These are phyloP conservation scores for Melanaphis sacchari DNA, from an alignment of 1,140 invertebrate species.

Conservation along the genomic window DNA sequence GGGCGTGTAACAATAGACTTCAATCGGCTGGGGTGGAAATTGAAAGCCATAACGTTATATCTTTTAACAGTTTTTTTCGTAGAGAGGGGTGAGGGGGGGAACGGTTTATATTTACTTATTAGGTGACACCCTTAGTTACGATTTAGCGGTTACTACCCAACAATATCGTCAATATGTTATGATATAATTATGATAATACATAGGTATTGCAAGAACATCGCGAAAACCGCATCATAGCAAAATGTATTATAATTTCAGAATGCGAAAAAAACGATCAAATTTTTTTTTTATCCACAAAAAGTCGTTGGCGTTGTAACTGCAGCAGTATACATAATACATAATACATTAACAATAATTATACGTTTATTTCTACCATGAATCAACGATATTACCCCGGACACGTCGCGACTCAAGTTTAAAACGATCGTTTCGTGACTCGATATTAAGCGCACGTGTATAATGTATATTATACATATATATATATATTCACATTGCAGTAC, in stretches of 20 bases:
- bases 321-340: not conserved
- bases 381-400: not conserved
- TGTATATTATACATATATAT: not conserved
- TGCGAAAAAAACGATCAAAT: not conserved
- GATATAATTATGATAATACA: not conserved
- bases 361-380: not conserved
- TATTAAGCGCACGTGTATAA: not conserved
- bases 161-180: not conserved
- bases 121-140: not conserved
- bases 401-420: not conserved
- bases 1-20: not conserved
- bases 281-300: not conserved
- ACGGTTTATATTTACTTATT: not conserved
- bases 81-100: not conserved
- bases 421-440: conserved; percentile 8
- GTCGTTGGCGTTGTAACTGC: not conserved
- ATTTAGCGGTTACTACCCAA: not conserved
- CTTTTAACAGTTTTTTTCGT: not conserved
- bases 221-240: not conserved
- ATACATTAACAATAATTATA: not conserved
- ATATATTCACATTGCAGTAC: not conserved
- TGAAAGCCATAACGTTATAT: not conserved
- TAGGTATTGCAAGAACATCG: not conserved
- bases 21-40: not conserved
- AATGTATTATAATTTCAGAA: not conserved